Percentiles rank a stretch among this genome's conserved stretches.
These are phyloP conservation scores for Pachyramphus minor DNA, from an alignment of 2,113 vertebrate genomes.

Conservation along the genomic window DNA sequence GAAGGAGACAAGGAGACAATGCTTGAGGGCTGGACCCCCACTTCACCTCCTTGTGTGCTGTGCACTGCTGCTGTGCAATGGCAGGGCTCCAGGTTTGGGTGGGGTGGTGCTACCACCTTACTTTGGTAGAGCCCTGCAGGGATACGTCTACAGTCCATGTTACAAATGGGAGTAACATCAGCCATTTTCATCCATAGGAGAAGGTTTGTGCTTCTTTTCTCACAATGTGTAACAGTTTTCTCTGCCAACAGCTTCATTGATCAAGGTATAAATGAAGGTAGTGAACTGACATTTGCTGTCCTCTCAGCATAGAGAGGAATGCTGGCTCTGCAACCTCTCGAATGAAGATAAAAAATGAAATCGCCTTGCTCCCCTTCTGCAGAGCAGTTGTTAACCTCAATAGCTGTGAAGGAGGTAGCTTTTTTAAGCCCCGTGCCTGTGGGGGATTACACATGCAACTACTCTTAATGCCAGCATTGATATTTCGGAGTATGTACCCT, in stretches of 20 bases:
- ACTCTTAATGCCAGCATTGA: not conserved
- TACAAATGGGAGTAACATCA: not conserved
- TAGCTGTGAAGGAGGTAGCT: not conserved
- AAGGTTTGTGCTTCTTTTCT: not conserved
- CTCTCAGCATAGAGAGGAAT: not conserved
- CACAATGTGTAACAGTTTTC: not conserved
- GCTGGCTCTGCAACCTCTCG: not conserved
- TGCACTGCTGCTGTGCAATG: not conserved
- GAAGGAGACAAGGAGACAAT: fast-evolving
- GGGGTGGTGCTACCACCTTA: not conserved
- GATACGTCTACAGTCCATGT: not conserved
- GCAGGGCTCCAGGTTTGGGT: not conserved
- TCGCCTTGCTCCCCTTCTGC: not conserved
- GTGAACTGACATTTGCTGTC: not conserved
- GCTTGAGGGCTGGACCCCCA: not conserved
- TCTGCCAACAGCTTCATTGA: not conserved
- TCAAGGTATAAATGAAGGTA: not conserved
- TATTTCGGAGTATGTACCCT: not conserved
- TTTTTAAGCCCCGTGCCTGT: not conserved
- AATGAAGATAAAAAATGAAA: not conserved
- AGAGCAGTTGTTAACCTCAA: not conserved
- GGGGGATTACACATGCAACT: not conserved
- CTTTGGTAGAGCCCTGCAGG: not conserved
- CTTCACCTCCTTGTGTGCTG: not conserved
- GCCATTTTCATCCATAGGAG: not conserved